Conservation (phyloP, 2,888 invertebrate genomes). For the Sminthurinus aureus region DNA sequence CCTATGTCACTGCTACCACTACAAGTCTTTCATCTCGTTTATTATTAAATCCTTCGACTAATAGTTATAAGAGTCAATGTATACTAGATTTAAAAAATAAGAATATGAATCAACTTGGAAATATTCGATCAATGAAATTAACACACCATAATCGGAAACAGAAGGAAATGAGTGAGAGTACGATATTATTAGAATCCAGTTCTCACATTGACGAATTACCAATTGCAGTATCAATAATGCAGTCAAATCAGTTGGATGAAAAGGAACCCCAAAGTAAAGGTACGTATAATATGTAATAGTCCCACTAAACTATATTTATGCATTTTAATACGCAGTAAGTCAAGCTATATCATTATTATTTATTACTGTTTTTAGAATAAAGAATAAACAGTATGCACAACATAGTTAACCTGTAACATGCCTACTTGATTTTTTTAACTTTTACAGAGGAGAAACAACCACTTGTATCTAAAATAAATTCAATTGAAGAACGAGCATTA, state of each 20-base stretch:
- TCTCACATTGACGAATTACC: conserved; percentile 74
- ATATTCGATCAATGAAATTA: conserved; percentile 38
- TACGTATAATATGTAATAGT: background rate
- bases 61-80: background rate
- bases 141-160: background rate
- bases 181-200: conserved; percentile 73
- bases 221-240: conserved; percentile 66
- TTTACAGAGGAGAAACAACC: background rate
- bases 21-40: background rate
- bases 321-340: background rate
- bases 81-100: background rate
- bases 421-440: background rate
- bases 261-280: background rate
- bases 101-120: background rate
- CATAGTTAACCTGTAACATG: background rate
- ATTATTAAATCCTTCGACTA: background rate
- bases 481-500: conserved; percentile 61
- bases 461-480: conserved; percentile 43
- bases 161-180: conserved; percentile 63
- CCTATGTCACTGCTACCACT: background rate
- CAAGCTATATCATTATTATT: background rate
- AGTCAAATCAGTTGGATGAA: background rate
- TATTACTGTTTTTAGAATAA: background rate
- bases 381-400: background rate
- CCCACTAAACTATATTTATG: background rate